Evolutionary conservation across 2,888 invertebrate genomes (phyloP), one percentile per base, ranked within the genome.

Genomic region (Charanyca ferruginea): DNA sequence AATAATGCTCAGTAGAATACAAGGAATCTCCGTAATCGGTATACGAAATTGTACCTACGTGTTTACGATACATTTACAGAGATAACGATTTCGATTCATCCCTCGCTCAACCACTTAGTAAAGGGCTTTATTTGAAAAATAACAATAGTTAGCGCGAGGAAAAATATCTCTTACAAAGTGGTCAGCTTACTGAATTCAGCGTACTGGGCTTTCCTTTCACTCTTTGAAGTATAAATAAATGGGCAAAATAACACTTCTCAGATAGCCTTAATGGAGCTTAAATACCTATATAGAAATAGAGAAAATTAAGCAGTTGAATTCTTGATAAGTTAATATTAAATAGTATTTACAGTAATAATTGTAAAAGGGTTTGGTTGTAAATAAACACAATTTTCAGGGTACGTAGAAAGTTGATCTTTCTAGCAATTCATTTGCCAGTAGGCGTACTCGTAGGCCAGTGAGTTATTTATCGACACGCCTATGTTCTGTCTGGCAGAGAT

Each of bases 51-150:
- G 71, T 66, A 67, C 22, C 49, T 68, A 74, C 79, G 75, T 75
- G 66, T 79, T 75, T 67, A 67, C 66, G 61, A 79, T 66, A 76
- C 62, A 66, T 79, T 76, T 67, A 61, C 52, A 70, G 51, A 79
- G 76, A 71, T 71, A 73, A 73, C 57, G 62, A 69, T 67, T 73
- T 73, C 59, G 51, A 79, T 77, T 74, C 71, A 74, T 52, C 73
- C 70, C 73, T 69, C 72, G 71, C 66, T 51, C 66, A 66, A 66
- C 73, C 71, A 73, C 78, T 74, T 70, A 74, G 74, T 48, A 44
- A 67, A 66, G 61, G 78, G 67, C 61, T 77, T 74, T 74, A 64
- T 63, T 77, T 78, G 73, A 78, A 78, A 78, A 74, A 78, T 74
- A 74, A 70, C 62, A 71, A 68, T 71, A 71, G 64, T 67, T 65